Percentiles rank a stretch among this genome's conserved stretches.
Evolutionary conservation across 2,113 vertebrate species (phyloP).

Genomic region (Pan troglodytes): DNA sequence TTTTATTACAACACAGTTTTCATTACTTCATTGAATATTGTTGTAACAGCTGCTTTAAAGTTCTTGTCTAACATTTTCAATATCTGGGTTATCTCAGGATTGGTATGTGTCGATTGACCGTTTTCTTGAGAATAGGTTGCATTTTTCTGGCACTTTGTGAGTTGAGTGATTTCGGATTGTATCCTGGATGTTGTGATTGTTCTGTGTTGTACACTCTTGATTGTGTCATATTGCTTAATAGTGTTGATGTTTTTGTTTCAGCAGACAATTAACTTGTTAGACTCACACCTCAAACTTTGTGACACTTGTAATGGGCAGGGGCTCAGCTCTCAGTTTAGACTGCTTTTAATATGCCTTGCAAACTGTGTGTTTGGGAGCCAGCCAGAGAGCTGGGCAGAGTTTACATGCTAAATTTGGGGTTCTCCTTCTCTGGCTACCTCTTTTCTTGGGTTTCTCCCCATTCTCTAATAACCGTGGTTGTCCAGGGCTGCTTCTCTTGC

Average conservation of each 20-base stretch:
- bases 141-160: background rate
- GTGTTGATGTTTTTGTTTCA: background rate
- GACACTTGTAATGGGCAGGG: fast-evolving
- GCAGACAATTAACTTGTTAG: background rate
- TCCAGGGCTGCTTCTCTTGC: background rate
- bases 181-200: background rate
- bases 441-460: background rate
- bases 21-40: background rate
- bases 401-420: background rate
- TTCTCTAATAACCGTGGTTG: too few species aligned
- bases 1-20: background rate
- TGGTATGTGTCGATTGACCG: background rate
- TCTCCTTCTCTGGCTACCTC: background rate
- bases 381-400: background rate
- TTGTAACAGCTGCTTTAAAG: background rate
- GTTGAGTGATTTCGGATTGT: background rate
- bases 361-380: too few species aligned
- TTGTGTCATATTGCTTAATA: background rate
- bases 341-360: background rate
- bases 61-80: background rate
- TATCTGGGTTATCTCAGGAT: background rate
- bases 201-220: background rate
- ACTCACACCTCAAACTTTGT: background rate
- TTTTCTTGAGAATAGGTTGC: background rate
- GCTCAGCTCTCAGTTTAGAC: background rate